Conservation (phyloP, 2,113 vertebrate species). For the Antidorcas marsupialis region DNA sequence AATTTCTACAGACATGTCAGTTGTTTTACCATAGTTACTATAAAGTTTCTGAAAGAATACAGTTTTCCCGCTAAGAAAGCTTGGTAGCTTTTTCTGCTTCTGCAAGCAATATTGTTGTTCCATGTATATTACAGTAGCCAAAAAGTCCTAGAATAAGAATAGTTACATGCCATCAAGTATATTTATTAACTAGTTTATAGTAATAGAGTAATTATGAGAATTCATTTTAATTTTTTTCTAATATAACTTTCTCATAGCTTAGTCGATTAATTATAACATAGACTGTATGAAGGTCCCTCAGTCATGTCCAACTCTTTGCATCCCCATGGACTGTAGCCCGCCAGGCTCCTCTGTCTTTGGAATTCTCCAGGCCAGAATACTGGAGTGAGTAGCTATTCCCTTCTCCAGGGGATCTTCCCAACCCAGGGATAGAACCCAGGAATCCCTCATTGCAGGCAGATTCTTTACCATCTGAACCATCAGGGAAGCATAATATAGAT, state of each 20-base stretch:
- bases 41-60: neutral
- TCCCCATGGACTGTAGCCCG: neutral
- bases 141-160: neutral
- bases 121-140: neutral
- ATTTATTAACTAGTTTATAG: constrained; percentile 16
- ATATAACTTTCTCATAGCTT: neutral
- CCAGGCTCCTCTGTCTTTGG: neutral
- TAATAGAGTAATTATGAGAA: constrained; percentile 5
- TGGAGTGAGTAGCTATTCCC: neutral
- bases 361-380: neutral
- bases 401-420: neutral
- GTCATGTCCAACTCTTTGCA: neutral
- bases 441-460: neutral
- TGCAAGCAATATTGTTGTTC: neutral
- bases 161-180: neutral
- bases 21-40: constrained; percentile 7
- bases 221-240: neutral
- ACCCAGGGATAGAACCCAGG: neutral
- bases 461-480: neutral
- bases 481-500: neutral
- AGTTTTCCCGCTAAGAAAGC: constrained; percentile 26
- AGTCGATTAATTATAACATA: neutral
- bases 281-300: neutral
- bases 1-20: neutral
- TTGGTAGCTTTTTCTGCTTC: neutral